A percentile compares a stretch with the other conserved stretches of the same genome.
phyloP scores from a whole-genome alignment of 2,797 vertebrate species.

The Myiotriccus ornatus region DNA sequence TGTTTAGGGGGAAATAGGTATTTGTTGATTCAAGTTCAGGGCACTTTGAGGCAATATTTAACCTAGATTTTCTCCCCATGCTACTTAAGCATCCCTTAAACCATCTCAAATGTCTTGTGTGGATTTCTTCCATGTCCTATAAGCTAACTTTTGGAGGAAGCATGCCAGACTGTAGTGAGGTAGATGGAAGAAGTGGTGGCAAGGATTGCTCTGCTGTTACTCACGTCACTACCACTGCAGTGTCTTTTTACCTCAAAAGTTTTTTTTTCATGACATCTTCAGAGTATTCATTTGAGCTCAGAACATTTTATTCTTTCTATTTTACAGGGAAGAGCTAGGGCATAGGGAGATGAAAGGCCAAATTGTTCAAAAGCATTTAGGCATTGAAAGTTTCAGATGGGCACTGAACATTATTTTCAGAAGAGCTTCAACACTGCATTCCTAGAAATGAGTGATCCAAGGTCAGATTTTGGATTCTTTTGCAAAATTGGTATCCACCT shows the following conservation, averaged over 20 bases:
- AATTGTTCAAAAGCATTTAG: constrained; percentile 33
- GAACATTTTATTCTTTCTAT: constrained; percentile 19
- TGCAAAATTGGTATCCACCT: not conserved
- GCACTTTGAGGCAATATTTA: not conserved
- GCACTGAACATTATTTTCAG: constrained; percentile 10
- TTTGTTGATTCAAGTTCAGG: not conserved
- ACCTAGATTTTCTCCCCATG: not conserved
- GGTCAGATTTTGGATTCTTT: not conserved
- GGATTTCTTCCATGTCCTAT: not conserved
- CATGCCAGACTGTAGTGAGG: not conserved
- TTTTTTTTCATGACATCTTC: not conserved
- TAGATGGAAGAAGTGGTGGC: not conserved
- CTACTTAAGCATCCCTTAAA: not conserved
- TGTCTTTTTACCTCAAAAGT: not conserved
- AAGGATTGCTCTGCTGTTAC: not conserved
- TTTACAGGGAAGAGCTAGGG: not conserved
- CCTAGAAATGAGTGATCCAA: constrained; percentile 38
- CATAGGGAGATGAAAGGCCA: constrained; percentile 24
- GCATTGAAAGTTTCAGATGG: not conserved
- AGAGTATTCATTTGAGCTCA: not conserved
- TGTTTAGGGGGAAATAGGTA: not conserved
- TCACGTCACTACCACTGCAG: not conserved
- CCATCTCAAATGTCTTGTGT: not conserved
- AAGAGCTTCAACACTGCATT: not conserved
- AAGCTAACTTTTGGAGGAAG: not conserved